Evolutionary conservation across 2,888 invertebrate genomes (phyloP).

Genomic region (Euzetes globulus): DNA sequence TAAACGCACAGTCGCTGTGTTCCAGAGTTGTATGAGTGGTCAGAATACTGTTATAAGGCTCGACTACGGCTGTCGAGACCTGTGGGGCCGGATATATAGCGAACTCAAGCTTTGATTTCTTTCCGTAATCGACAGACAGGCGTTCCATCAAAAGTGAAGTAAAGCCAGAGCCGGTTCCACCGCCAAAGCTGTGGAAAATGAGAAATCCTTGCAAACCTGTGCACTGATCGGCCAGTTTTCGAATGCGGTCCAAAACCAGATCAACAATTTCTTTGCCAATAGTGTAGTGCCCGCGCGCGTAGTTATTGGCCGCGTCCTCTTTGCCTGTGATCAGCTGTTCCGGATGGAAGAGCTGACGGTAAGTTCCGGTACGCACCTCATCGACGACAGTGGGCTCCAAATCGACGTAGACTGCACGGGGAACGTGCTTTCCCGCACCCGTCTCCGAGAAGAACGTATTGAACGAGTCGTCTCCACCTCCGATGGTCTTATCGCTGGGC

Average conservation of each 20-base stretch:
- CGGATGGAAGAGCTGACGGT: constrained; percentile 48
- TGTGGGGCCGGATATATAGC: constrained; percentile 45
- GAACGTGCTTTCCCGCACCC: constrained; percentile 77
- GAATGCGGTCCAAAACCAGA: constrained; percentile 50
- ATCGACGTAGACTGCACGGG: constrained; percentile 76
- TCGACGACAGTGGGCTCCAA: constrained; percentile 76
- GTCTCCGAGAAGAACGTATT: constrained; percentile 60
- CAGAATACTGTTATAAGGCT: constrained; percentile 44
- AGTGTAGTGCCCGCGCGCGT: constrained; percentile 59
- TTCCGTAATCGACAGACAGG: constrained; percentile 48
- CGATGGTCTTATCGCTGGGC: constrained; percentile 82
- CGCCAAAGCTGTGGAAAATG: constrained; percentile 47
- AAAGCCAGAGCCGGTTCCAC: constrained; percentile 47
- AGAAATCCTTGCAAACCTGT: constrained; percentile 47
- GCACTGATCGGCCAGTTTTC: constrained; percentile 46
- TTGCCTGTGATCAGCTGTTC: constrained; percentile 49
- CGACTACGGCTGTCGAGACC: constrained; percentile 44
- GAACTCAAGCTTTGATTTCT: constrained; percentile 48
- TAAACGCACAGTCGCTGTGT: constrained; percentile 47
- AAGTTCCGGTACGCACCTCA: constrained; percentile 50
- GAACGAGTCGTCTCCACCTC: constrained; percentile 57
- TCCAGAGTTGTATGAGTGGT: constrained; percentile 44
- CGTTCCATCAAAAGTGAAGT: constrained; percentile 48
- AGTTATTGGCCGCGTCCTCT: constrained; percentile 51
- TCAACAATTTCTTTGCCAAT: constrained; percentile 57